Conservation (phyloP, 2,797 vertebrate species). For the Fistularia commersonii region DNA sequence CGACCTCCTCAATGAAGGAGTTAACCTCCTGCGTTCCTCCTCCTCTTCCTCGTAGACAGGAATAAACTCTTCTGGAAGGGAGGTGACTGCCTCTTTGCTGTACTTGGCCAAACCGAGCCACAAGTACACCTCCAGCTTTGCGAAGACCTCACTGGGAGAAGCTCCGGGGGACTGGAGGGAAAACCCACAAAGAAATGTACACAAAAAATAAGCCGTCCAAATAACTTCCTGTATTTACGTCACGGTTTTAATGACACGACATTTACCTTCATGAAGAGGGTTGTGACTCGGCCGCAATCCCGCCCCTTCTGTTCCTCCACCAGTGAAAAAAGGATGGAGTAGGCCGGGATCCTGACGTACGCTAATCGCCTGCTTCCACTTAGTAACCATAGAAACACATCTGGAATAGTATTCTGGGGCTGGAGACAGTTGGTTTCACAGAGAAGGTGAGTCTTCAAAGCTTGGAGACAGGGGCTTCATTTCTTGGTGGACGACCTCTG, state of each 20-base stretch:
- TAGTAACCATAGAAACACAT: slow-evolving; percentile 89
- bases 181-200: background rate
- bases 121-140: slow-evolving; percentile 89
- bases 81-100: slow-evolving; percentile 77
- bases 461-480: background rate
- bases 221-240: background rate
- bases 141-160: slow-evolving; percentile 81
- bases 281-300: slow-evolving; percentile 86
- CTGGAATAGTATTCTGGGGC: slow-evolving; percentile 89
- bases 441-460: background rate
- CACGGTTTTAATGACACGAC: background rate
- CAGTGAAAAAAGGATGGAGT: slow-evolving; percentile 87
- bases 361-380: slow-evolving; percentile 79
- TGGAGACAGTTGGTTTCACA: slow-evolving; percentile 35
- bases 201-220: too few relatives aligned
- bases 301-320: slow-evolving; percentile 89
- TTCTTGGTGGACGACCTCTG: slow-evolving; percentile 13
- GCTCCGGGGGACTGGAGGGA: slow-evolving; percentile 79
- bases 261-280: slow-evolving; percentile 84
- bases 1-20: slow-evolving; percentile 15
- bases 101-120: slow-evolving; percentile 89
- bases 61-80: slow-evolving; percentile 82
- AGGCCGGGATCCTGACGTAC: slow-evolving; percentile 81
- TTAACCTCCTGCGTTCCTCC: slow-evolving; percentile 12
- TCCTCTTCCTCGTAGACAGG: slow-evolving; percentile 69